Base-by-base conservation (phyloP, 2,797 vertebrate genomes). In the Carapus acus region DNA sequence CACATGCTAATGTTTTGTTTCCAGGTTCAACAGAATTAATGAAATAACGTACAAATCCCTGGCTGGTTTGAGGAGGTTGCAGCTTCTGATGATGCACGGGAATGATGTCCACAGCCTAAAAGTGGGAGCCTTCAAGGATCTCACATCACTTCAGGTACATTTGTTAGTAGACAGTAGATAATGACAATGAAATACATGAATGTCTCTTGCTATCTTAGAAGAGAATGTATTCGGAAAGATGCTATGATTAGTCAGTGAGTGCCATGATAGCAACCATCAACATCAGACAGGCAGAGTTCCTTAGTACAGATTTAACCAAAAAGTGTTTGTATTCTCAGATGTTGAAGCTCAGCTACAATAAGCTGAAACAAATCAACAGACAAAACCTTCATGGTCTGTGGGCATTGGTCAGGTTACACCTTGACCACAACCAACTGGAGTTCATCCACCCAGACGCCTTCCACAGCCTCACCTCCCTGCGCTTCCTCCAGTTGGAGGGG, bases 341-440 rank as follows among this genome's bases (percentile, higher is more conserved):
- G 67, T 81, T 98, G 77, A 97, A 96, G 79, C 82, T 96, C 45
- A 98, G 94, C 82, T 98, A 94, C 82, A 98, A 98, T 77, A 92
- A 95, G 56, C 65, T 98, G 41, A 87, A 79, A 8, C 81, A 86
- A 49, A 64, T 98, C 62, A 85, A 67, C 29, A 74, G 79, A 1
- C 69, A 77, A n/a, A 88, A 89, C 0, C 83, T 98, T 6, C 84
- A 67, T 44, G 94, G 94, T 2, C 88, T 98, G 44, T 86, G 84
- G 69, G 78, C 74, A 22, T 44, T 98, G 65, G 71, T 88, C 55
- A 73, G 94, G 47, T 67, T 98, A 19, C 92, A 97, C 67, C 29
- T 94, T 61, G 94, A 97, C 74, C 93, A 97, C 86, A 98, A 98
- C 79, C 81, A 41, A 23, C 85, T 98, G 43, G 92, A 93, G 62